Evolutionary conservation across 2,113 vertebrate genomes (phyloP), one percentile per base, ranked within the genome.

Genomic region (Protomyctophum bolini): DNA sequence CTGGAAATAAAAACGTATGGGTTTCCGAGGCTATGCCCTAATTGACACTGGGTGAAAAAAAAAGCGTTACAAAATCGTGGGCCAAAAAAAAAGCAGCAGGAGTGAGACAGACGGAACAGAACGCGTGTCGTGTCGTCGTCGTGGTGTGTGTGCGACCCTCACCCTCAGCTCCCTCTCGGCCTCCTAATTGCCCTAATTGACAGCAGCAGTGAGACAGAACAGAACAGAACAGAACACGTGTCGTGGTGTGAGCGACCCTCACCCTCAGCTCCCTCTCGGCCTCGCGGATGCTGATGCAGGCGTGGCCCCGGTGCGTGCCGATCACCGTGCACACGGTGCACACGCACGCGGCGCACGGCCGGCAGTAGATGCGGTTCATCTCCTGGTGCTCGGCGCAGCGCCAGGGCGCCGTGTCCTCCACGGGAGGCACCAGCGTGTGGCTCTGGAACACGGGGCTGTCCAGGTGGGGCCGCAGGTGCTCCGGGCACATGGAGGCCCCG

Each of bases 351-450:
- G 14, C 61, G 21, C 94, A 94, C 58, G 92, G 87, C 0, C 70
- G 83, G 57, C 94, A 95, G 90, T 92, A 95, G 86, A 94, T 93
- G 0, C 92, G 90, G 86, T 93, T 94, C 41, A 93, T 88, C 77
- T 95, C 93, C 58, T 93, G 91, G 81, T 95, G 94, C 49, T 94
- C 93, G 88, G 70, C 94, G 94, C 67, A n/a, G n/a, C 83, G 89
- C 90, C 91, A 93, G 4, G 68, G 49, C 4, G 92, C 92, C 48
- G 92, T 84, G 45, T 94, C 92, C 15, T 90, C 82, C 45, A 89
- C 62, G 2, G 94, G 88, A 1, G 91, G 66, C 50, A 94, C 91
- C 66, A 94, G 87, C 1, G 91, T 87, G 80, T 95, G 93, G 73
- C 77, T 93, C 85, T 91, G 88, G 58, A 94, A 94, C 21, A 92